A percentile compares a stretch with the other conserved stretches of the same genome.
These are phyloP conservation scores for Cinclus cinclus DNA, from an alignment of 2,113 vertebrate species.

Conservation along the genomic window DNA sequence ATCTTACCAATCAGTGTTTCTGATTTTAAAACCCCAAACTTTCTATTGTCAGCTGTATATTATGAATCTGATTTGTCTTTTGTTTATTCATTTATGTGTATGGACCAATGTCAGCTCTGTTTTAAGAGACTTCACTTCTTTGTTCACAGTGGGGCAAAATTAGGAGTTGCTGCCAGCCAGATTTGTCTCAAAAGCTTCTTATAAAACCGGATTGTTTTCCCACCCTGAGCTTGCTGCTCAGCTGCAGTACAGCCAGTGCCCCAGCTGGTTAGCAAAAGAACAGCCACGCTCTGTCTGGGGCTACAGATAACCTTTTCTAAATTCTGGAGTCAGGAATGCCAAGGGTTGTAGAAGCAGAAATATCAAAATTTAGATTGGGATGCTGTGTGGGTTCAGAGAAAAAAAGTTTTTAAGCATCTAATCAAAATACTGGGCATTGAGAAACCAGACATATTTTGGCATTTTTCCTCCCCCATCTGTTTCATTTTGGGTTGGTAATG, in stretches of 20 bases:
- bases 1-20: not conserved
- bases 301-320: not conserved
- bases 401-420: not conserved
- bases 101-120: not conserved
- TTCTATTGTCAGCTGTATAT: not conserved
- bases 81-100: not conserved
- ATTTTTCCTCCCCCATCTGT: conserved; percentile 21
- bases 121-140: not conserved
- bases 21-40: not conserved
- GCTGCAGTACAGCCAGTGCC: not conserved
- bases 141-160: not conserved
- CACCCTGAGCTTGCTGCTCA: not conserved
- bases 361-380: not conserved
- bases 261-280: not conserved
- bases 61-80: not conserved
- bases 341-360: not conserved
- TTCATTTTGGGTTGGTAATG: conserved; percentile 29
- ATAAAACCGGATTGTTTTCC: not conserved
- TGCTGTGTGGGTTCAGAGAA: not conserved
- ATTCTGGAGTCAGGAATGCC: not conserved
- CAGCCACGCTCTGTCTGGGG: not conserved
- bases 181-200: not conserved
- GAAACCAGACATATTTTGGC: not conserved
- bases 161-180: not conserved
- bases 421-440: conserved; percentile 30